Conservation (phyloP, 2,797 vertebrate genomes). For the Pantherophis vulpinus region DNA sequence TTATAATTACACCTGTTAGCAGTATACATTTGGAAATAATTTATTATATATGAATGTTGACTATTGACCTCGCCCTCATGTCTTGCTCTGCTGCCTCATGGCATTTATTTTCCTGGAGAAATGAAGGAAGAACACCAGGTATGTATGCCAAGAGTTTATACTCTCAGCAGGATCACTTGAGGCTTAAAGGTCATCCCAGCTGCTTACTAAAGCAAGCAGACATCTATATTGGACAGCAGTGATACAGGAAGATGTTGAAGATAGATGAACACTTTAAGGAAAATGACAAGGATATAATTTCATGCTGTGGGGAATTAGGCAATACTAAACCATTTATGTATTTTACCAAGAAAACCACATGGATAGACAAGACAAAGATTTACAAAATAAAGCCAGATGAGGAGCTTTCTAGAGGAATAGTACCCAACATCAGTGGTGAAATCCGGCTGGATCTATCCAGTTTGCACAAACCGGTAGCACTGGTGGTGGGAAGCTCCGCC, state of each 20-base stretch:
- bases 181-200: neutral
- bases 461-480: no score
- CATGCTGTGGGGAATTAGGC: neutral
- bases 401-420: neutral
- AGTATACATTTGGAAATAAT: neutral
- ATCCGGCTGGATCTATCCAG: no score
- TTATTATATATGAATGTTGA: neutral
- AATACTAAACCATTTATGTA: neutral
- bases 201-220: neutral
- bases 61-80: neutral
- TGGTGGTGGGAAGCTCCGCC: no score
- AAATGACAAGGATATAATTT: neutral
- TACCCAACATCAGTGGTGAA: neutral
- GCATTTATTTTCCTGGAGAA: neutral
- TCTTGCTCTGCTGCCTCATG: neutral
- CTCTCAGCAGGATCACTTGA: neutral
- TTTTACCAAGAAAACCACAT: neutral
- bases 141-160: neutral
- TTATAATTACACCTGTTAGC: neutral
- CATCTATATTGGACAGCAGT: neutral
- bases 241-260: neutral
- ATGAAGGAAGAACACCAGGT: neutral
- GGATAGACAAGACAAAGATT: neutral
- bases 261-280: neutral
- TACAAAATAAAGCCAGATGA: neutral